These are phyloP conservation scores for Drosophila ironensis DNA, from an alignment of 1,140 invertebrate species.

Conservation along the genomic window DNA sequence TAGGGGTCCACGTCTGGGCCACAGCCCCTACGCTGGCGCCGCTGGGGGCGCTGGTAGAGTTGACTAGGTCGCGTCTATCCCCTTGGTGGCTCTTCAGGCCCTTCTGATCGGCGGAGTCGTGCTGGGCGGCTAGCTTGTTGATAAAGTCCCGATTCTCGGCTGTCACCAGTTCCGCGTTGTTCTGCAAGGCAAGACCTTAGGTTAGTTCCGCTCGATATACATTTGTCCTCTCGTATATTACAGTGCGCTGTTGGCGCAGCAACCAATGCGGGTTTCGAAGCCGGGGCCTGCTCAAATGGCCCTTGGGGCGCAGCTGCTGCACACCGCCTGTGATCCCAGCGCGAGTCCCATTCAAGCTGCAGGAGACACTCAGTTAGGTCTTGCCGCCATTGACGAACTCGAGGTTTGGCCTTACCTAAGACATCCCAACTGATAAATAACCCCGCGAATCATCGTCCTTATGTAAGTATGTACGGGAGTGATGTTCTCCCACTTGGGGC, in stretches of 20 bases:
- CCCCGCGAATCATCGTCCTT: no score
- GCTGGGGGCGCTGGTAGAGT: slow-evolving; percentile 82
- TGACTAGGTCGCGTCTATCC: slow-evolving; percentile 83
- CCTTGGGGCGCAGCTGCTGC: slow-evolving; percentile 74
- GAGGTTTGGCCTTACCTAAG: no score
- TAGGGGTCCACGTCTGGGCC: slow-evolving; percentile 86
- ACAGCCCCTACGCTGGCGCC: slow-evolving; percentile 82
- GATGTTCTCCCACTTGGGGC: no score
- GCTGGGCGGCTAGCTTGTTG: slow-evolving; percentile 88
- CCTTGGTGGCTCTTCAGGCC: slow-evolving; percentile 81
- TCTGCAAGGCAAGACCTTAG: slow-evolving; percentile 8
- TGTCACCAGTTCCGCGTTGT: slow-evolving; percentile 87
- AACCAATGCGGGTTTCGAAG: slow-evolving; percentile 85
- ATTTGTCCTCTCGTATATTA: slow-evolving; percentile 50
- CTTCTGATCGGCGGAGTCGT: slow-evolving; percentile 84
- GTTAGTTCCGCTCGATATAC: no score
- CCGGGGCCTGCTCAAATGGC: slow-evolving; percentile 81
- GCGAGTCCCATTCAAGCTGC: no score
- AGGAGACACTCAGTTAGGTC: no score
- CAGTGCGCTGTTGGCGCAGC: slow-evolving; percentile 82
- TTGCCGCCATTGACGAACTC: no score
- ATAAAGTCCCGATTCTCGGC: slow-evolving; percentile 92
- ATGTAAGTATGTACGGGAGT: no score
- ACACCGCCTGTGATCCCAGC: no score
- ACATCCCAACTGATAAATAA: no score